Evolutionary conservation across 2,113 vertebrate species (phyloP).

Genomic region (Epinephelus lanceolatus): DNA sequence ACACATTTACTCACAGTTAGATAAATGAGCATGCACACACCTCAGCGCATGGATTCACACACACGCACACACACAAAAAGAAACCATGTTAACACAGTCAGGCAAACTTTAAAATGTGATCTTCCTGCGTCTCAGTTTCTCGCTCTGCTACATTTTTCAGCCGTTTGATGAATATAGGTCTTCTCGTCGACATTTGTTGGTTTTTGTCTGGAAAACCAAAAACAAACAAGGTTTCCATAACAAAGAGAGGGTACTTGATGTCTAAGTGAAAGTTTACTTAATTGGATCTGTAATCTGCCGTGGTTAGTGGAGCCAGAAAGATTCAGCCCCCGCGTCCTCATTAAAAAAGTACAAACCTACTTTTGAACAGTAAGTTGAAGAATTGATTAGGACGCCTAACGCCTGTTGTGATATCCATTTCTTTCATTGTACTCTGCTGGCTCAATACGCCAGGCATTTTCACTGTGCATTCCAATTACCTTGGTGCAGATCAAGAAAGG

Average conservation of each 20-base stretch:
- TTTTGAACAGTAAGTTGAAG: conserved; percentile 79
- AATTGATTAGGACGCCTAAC: conserved; percentile 80
- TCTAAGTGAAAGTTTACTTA: conserved; percentile 76
- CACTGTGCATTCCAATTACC: conserved; percentile 80
- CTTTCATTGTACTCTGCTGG: conserved; percentile 82
- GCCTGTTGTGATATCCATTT: conserved; percentile 80
- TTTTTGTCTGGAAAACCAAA: conserved; percentile 66
- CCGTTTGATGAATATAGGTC: conserved; percentile 46
- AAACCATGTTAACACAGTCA: conserved; percentile 18
- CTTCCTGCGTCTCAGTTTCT: conserved; percentile 13
- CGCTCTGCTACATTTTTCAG: background rate
- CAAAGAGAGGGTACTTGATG: conserved; percentile 61
- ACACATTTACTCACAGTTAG: conserved; percentile 58
- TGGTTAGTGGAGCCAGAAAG: conserved; percentile 60
- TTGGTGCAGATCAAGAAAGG: conserved; percentile 83
- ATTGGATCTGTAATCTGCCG: conserved; percentile 76
- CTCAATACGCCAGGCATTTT: conserved; percentile 72
- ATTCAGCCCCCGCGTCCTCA: conserved; percentile 71
- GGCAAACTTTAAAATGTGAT: conserved; percentile 33
- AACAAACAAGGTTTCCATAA: conserved; percentile 72
- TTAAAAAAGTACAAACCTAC: conserved; percentile 81
- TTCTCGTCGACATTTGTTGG: conserved; percentile 61
- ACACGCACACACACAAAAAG: conserved; percentile 3
- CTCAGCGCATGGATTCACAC: conserved; percentile 1
- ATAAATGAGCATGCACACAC: conserved; percentile 53